phyloP scores from a whole-genome alignment of 2,797 vertebrate species.

The Artibeus lituratus region DNA sequence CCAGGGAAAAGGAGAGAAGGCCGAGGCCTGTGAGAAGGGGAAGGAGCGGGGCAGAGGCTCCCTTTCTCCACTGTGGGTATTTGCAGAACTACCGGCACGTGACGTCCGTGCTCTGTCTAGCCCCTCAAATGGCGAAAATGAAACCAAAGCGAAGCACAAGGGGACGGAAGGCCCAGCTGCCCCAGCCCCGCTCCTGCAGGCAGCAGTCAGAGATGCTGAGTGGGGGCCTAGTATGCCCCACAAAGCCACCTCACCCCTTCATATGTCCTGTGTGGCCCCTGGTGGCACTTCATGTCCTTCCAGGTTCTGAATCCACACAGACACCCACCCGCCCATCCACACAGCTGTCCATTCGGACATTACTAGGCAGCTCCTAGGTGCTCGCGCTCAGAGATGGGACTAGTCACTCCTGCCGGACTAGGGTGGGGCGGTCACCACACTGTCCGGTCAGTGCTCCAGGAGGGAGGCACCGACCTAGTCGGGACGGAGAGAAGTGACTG shows the following conservation, averaged over 20 bases:
- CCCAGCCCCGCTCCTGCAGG: not conserved
- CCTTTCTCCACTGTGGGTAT: no score
- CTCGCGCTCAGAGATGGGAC: not conserved
- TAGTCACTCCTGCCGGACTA: not conserved
- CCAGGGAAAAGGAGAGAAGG: not conserved
- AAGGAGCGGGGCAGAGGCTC: not conserved
- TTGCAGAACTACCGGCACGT: not conserved
- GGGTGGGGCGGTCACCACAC: not conserved
- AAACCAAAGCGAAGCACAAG: not conserved
- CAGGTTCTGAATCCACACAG: not conserved
- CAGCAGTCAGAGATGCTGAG: not conserved
- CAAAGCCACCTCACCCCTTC: not conserved
- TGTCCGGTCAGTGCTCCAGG: not conserved
- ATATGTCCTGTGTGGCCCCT: not conserved
- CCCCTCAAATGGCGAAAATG: not conserved
- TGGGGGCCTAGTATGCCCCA: no score
- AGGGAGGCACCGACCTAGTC: not conserved
- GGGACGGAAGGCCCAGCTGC: not conserved
- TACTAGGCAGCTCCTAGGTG: not conserved
- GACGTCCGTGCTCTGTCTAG: not conserved
- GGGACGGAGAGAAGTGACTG: not conserved
- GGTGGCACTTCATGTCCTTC: no score
- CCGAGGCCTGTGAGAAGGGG: not conserved
- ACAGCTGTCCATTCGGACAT: not conserved
- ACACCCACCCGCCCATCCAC: not conserved